Evolutionary conservation across 2,888 invertebrate species (phyloP), one percentile per base, ranked within the genome.

Genomic region (Ophion costatus): DNA sequence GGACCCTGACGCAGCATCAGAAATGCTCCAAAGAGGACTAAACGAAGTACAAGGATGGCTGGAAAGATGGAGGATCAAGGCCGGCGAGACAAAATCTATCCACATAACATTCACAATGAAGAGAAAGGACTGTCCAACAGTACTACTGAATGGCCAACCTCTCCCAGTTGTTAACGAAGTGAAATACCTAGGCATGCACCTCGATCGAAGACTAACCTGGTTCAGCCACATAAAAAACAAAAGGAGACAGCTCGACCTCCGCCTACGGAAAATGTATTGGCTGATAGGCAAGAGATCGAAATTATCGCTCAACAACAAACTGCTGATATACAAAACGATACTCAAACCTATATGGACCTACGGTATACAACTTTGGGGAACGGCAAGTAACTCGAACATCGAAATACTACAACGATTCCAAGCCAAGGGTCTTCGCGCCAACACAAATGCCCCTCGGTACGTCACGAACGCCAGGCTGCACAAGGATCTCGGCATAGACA

Each of bases 41-140:
- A 24, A 24, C 24, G 24, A 24, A 24, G 24, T 24, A 2, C 24
- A 24, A 24, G 24, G 24, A 24, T 24, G 24, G 24, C 24, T 24
- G 24, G 24, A 24, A 24, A 24, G 24, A 24, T 24, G 24, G 24
- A 24, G 24, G 2, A 24, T 24, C 24, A 24, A 24, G 24, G 24
- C 24, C 24, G 2, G 24, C 24, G 24, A 24, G 1, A 24, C 24
- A 24, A 24, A 24, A 24, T 24, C 24, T 24, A 2, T 24, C 24
- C 87, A 90, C 56, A 74, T 89, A 33, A 88, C 87, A 22, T 88
- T 89, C 70, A 88, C 89, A 10, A 86, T 83, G 57, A 86, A 80
- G 80, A 80, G 57, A 78, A 73, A 66, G 4, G 63, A 57, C 29
- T 84, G 75, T 33, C 76, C 83, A n/a, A 29, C 73, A 11, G 83